A percentile compares a stretch with the other conserved stretches of the same genome.
Evolutionary conservation across 2,888 invertebrate species (phyloP).

Genomic region (Erebia ligea): DNA sequence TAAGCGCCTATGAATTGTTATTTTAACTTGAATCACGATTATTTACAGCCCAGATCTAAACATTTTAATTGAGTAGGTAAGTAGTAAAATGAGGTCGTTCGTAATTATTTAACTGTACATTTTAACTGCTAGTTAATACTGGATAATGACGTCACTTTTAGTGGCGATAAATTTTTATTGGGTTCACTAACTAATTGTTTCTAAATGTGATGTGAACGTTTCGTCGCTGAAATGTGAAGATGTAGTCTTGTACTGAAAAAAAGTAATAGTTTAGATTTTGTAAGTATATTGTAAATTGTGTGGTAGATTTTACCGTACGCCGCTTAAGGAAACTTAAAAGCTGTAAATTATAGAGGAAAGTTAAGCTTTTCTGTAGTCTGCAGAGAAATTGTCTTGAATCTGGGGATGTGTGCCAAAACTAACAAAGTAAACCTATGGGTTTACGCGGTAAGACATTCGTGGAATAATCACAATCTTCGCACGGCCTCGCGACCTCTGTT

Average conservation of each 20-base stretch:
- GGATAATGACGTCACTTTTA: constrained; percentile 5
- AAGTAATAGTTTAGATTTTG: neutral
- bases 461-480: constrained; percentile 39
- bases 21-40: neutral
- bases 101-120: constrained; percentile 11
- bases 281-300: neutral
- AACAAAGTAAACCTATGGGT: constrained; percentile 31
- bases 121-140: neutral
- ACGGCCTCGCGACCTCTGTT: constrained; percentile 44
- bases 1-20: neutral
- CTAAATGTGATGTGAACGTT: neutral
- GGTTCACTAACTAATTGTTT: neutral
- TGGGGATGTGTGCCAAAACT: constrained; percentile 23
- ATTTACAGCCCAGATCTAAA: neutral
- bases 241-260: too few species aligned
- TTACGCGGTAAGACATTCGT: constrained; percentile 32
- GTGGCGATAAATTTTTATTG: constrained; percentile 1
- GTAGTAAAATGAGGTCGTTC: neutral
- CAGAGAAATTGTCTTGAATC: constrained; percentile 17
- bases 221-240: neutral
- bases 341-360: neutral
- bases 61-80: neutral
- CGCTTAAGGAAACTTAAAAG: neutral
- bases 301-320: neutral
- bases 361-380: neutral